Evolutionary conservation across 2,888 invertebrate genomes (phyloP).

Genomic region (Drosophila phalerata): DNA sequence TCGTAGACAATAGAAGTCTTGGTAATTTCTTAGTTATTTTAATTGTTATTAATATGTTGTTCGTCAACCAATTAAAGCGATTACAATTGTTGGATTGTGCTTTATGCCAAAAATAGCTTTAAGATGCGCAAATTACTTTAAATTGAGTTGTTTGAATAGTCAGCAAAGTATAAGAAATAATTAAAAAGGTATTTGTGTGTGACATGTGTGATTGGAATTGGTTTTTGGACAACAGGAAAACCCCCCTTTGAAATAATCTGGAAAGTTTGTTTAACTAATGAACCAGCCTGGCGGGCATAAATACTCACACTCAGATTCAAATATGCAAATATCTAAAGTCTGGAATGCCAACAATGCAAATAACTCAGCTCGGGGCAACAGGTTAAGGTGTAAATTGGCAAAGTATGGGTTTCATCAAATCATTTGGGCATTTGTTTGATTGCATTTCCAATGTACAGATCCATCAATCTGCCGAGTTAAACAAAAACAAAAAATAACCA

Average conservation of each 20-base stretch:
- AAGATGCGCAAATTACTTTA: conserved; percentile 52
- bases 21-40: conserved; percentile 26
- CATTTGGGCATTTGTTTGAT: conserved; percentile 19
- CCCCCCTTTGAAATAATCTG: conserved; percentile 24
- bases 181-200: conserved; percentile 19
- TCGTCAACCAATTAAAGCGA: conserved; percentile 45
- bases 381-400: conserved; percentile 46
- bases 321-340: conserved; percentile 49
- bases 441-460: conserved; percentile 35
- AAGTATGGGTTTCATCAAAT: conserved; percentile 23
- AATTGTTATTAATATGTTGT: conserved; percentile 33
- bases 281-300: conserved; percentile 32
- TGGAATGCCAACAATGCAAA: conserved; percentile 57
- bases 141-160: conserved; percentile 48
- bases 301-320: conserved; percentile 6
- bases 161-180: conserved; percentile 26
- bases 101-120: conserved; percentile 35
- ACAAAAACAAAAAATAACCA: conserved; percentile 22
- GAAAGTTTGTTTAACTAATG: conserved; percentile 54
- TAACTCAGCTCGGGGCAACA: conserved; percentile 30
- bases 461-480: conserved; percentile 32
- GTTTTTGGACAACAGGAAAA: conserved; percentile 25
- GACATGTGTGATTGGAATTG: conserved; percentile 11
- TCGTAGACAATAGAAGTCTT: not conserved
- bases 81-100: conserved; percentile 34